Evolutionary conservation across 2,888 invertebrate genomes (phyloP), one percentile per base, ranked within the genome.

Genomic region (Andrena bucephala): DNA sequence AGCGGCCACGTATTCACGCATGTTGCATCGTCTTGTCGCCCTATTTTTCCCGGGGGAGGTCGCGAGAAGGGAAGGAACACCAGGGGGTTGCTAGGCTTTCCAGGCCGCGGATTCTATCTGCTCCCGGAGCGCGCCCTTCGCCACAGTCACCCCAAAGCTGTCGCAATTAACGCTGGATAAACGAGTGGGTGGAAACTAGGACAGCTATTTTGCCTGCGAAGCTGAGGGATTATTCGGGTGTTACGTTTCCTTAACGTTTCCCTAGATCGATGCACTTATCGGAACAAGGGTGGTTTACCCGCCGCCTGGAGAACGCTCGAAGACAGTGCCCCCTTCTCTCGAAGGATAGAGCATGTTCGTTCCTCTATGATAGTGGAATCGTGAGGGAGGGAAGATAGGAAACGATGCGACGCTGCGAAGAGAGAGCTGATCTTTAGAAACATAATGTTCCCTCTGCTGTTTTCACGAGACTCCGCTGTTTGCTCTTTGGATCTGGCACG

Each of bases 1-100:
- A 57, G 20, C 67, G 24, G 59, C 42, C 82, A 74, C 70, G 70
- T 82, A 83, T 83, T 80, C 79, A 76, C 72, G 83, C 70, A 57
- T 83, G 83, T 70, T 57, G 71, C 75, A 50, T 63, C 71, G 65
- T 67, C 74, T n/a, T n/a, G 16, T 48, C n/a, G 36, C 42, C 16
- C 60, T 29, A 42, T 24, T 48, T 36, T 20, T n/a, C 13, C 33
- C 36, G 2, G 59, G 29, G 54, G 69, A 66, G 65, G 52, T 54
- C 42, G 31, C 16, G 24, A 63, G 42, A 42, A 42, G 16, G 42
- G 42, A 16, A 42, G 42, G 42, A 42, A 16, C 42, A 5, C 16
- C 42, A 42, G 16, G 13, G 42, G 13, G 42, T 42, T 42, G 42
- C 42, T 16, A 42, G 1, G 42, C 42, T 16, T 42, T 42, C 42